Evolutionary conservation across 2,113 vertebrate species (phyloP).

Genomic region (Dermatemys mawii): DNA sequence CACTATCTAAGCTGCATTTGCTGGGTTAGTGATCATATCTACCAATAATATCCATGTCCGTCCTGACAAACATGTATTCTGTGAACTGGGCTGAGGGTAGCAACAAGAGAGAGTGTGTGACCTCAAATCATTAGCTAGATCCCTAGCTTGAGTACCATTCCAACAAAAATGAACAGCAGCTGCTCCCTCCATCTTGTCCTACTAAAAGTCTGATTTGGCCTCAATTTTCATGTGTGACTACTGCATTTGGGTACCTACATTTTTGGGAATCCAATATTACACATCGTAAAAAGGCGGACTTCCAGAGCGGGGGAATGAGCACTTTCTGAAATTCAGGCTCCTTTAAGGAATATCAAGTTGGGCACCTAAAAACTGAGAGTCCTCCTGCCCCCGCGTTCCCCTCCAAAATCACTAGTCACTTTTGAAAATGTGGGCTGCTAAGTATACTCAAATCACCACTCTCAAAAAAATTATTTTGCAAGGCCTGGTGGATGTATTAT

Average conservation of each 20-base stretch:
- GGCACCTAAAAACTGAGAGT: neutral
- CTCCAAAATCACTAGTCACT: neutral
- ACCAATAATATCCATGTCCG: neutral
- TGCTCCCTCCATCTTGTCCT: neutral
- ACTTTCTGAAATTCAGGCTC: neutral
- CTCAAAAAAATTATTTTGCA: neutral
- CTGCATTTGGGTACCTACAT: neutral
- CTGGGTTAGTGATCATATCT: neutral
- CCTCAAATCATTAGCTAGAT: neutral
- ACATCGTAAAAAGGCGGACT: neutral
- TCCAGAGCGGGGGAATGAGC: neutral
- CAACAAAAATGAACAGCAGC: neutral
- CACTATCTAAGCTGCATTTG: conserved; percentile 1
- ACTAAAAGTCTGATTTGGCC: neutral
- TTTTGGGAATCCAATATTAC: neutral
- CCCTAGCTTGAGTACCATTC: neutral
- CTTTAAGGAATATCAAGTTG: neutral
- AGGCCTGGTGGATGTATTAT: neutral
- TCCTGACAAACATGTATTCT: neutral
- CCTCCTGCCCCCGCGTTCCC: neutral
- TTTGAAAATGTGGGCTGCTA: neutral
- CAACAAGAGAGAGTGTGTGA: neutral
- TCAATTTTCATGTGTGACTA: neutral
- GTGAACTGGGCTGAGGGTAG: neutral
- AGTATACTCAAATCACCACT: neutral